phyloP scores from a whole-genome alignment of 2,888 invertebrate species.

The Epinotia brunnichana region DNA sequence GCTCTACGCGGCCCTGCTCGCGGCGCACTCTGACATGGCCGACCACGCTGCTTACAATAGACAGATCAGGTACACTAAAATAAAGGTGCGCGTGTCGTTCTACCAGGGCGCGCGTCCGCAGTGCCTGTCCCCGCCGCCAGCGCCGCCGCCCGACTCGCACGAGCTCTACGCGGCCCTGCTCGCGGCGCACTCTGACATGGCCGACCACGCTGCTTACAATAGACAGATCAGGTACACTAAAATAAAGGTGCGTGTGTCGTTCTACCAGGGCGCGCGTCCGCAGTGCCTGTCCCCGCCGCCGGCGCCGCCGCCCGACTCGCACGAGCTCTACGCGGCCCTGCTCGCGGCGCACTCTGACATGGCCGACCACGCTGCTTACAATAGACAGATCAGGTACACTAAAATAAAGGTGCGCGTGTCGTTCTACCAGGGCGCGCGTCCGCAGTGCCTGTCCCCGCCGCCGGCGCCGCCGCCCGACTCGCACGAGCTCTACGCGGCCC shows the following conservation, averaged over 20 bases:
- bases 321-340: slow-evolving; percentile 72
- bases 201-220: slow-evolving; percentile 82
- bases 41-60: slow-evolving; percentile 84
- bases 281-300: slow-evolving; percentile 86
- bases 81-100: slow-evolving; percentile 91
- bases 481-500: slow-evolving; percentile 72
- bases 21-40: slow-evolving; percentile 77
- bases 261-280: slow-evolving; percentile 92
- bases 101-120: slow-evolving; percentile 92
- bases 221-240: slow-evolving; percentile 86
- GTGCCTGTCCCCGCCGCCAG: slow-evolving; percentile 85
- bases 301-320: slow-evolving; percentile 74
- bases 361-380: slow-evolving; percentile 82
- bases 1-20: slow-evolving; percentile 73
- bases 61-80: slow-evolving; percentile 85
- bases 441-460: slow-evolving; percentile 87
- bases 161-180: slow-evolving; percentile 73
- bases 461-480: slow-evolving; percentile 78
- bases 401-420: slow-evolving; percentile 89
- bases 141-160: slow-evolving; percentile 74
- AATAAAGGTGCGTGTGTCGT: slow-evolving; percentile 89
- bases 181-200: slow-evolving; percentile 77
- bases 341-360: slow-evolving; percentile 78
- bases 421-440: slow-evolving; percentile 92
- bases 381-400: slow-evolving; percentile 87